A percentile compares a stretch with the other conserved stretches of the same genome.
Evolutionary conservation across 2,888 invertebrate genomes (phyloP).

Genomic region (Metellina segmentata): DNA sequence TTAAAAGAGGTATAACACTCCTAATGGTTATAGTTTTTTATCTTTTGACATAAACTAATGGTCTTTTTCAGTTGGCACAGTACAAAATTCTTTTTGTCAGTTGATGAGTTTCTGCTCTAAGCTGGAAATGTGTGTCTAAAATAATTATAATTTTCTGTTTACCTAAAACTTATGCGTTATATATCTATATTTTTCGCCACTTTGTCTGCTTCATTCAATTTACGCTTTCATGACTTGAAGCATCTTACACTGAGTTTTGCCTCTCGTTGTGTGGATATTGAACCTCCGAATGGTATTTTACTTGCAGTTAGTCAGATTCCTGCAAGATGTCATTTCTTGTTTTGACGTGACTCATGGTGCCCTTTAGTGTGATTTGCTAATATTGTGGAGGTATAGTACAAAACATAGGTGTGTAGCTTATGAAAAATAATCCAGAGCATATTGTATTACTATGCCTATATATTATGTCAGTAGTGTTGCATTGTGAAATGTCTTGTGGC

Average conservation of each 20-base stretch:
- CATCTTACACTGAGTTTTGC: conserved; percentile 28
- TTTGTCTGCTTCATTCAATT: too few species aligned
- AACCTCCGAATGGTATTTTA: conserved; percentile 23
- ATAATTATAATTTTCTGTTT: too few species aligned
- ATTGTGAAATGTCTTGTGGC: conserved; percentile 75
- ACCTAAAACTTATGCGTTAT: too few species aligned
- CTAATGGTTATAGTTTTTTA: too few species aligned
- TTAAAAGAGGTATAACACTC: too few species aligned
- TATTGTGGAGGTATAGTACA: conserved; percentile 76
- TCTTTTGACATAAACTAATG: too few species aligned
- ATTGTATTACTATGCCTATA: conserved; percentile 73
- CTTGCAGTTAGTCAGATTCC: conserved; percentile 65
- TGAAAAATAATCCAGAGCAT: conserved; percentile 72
- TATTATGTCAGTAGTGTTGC: conserved; percentile 73
- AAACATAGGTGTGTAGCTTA: conserved; percentile 72
- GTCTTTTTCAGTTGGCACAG: too few species aligned
- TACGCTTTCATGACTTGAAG: too few species aligned
- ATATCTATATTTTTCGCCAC: too few species aligned
- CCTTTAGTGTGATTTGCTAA: conserved; percentile 76
- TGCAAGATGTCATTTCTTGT: conserved; percentile 62
- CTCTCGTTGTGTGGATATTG: neutral
- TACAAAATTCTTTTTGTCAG: too few species aligned
- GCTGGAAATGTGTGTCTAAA: too few species aligned
- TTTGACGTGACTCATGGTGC: conserved; percentile 61
- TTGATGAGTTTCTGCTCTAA: too few species aligned